Evolutionary conservation across 2,888 invertebrate genomes (phyloP).

Genomic region (Lasius fuliginosus): DNA sequence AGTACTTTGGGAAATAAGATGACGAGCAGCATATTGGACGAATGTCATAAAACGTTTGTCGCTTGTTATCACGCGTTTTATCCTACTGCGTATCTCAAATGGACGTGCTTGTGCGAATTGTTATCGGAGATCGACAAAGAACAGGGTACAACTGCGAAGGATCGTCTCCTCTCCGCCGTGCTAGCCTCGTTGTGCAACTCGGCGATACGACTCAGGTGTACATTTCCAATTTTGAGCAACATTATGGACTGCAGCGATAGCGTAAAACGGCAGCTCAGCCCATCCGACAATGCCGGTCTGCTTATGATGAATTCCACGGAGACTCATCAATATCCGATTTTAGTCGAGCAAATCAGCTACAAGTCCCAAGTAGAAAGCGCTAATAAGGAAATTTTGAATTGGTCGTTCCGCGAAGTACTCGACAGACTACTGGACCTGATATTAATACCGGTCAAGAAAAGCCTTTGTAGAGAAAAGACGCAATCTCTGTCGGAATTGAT

Average conservation of each 20-base stretch:
- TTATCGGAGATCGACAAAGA: slow-evolving; percentile 90
- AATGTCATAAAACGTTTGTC: slow-evolving; percentile 96
- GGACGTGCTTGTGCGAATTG: slow-evolving; percentile 96
- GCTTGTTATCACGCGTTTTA: slow-evolving; percentile 98
- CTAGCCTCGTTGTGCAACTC: slow-evolving; percentile 95
- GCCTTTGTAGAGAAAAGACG: slow-evolving; percentile 87
- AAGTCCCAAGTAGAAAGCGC: slow-evolving; percentile 87
- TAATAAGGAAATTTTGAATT: slow-evolving; percentile 86
- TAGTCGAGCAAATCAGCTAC: slow-evolving; percentile 93
- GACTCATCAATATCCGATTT: slow-evolving; percentile 91
- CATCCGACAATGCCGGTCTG: slow-evolving; percentile 90
- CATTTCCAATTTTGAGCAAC: slow-evolving; percentile 90
- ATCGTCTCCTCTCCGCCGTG: slow-evolving; percentile 92
- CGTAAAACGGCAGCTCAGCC: slow-evolving; percentile 88
- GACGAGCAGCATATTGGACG: slow-evolving; percentile 93
- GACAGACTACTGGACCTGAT: slow-evolving; percentile 94
- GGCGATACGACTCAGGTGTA: slow-evolving; percentile 91
- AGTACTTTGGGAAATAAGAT: slow-evolving; percentile 86
- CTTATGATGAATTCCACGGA: slow-evolving; percentile 91
- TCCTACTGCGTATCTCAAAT: slow-evolving; percentile 96
- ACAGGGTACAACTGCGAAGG: slow-evolving; percentile 86
- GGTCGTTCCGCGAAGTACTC: slow-evolving; percentile 93
- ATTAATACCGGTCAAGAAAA: slow-evolving; percentile 91
- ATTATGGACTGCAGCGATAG: slow-evolving; percentile 86
- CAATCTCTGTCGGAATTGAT: slow-evolving; percentile 88